Conservation (phyloP, 2,113 vertebrate genomes). For the Montifringilla adamsi region DNA sequence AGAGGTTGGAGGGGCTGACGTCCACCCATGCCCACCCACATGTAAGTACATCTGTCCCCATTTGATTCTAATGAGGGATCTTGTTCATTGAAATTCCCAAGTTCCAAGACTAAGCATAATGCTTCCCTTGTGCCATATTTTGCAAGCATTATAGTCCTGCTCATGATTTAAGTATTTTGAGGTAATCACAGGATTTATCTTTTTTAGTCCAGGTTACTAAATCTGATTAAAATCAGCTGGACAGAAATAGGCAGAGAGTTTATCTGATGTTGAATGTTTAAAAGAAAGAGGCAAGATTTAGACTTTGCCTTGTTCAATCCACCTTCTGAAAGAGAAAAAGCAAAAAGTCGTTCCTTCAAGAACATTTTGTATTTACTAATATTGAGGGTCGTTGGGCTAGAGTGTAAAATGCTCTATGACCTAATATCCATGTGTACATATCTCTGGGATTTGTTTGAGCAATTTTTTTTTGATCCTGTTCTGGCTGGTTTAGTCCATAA, state of each 20-base stretch:
- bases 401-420: background rate
- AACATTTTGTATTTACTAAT: background rate
- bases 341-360: background rate
- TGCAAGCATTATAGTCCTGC: background rate
- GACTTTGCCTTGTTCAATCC: background rate
- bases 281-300: background rate
- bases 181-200: background rate
- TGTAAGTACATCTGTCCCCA: background rate
- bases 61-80: conserved; percentile 20
- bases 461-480: background rate
- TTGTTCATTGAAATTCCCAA: background rate
- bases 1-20: background rate
- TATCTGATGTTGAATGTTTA: background rate
- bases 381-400: rapidly evolving
- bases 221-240: background rate
- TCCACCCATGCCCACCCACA: conserved; percentile 10
- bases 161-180: background rate
- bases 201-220: background rate
- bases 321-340: background rate
- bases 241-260: background rate
- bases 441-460: background rate
- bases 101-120: background rate
- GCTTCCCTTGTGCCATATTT: background rate
- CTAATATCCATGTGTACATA: background rate
- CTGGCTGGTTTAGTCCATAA: background rate